phyloP scores from a whole-genome alignment of 2,113 vertebrate species.

The Boleophthalmus pectinirostris region DNA sequence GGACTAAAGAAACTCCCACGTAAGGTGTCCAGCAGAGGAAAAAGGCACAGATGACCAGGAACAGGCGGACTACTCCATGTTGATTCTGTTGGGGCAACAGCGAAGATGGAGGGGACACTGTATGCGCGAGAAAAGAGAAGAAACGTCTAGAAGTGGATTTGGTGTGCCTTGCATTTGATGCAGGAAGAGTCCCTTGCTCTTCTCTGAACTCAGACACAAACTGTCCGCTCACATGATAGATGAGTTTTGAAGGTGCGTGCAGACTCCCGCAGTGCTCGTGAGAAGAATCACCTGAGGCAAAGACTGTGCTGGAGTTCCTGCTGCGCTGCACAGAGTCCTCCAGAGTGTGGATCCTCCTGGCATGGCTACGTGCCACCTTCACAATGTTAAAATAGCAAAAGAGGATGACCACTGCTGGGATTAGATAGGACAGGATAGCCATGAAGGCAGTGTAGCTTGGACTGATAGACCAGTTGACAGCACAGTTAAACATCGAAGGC shows the following conservation, averaged over 20 bases:
- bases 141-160: slow-evolving; percentile 36
- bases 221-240: slow-evolving; percentile 73
- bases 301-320: slow-evolving; percentile 31
- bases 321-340: slow-evolving; percentile 77
- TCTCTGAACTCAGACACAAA: slow-evolving; percentile 60
- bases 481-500: slow-evolving; percentile 76
- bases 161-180: slow-evolving; percentile 19
- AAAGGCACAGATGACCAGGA: slow-evolving; percentile 78
- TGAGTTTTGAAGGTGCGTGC: slow-evolving; percentile 63
- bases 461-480: slow-evolving; percentile 75
- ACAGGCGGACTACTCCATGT: slow-evolving; percentile 76
- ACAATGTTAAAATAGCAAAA: slow-evolving; percentile 82
- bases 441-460: slow-evolving; percentile 76
- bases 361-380: slow-evolving; percentile 77
- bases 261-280: slow-evolving; percentile 31
- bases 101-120: slow-evolving; percentile 31
- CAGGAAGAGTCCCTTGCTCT: slow-evolving; percentile 20
- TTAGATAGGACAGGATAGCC: slow-evolving; percentile 69
- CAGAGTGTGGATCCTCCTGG: slow-evolving; percentile 76
- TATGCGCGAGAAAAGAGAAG: slow-evolving; percentile 58
- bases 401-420: slow-evolving; percentile 78
- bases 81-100: slow-evolving; percentile 59
- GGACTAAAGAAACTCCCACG: slow-evolving; percentile 73
- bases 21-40: slow-evolving; percentile 83
- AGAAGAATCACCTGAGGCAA: slow-evolving; percentile 26